Conservation (phyloP, 2,888 invertebrate species). For the Serripes groenlandicus region DNA sequence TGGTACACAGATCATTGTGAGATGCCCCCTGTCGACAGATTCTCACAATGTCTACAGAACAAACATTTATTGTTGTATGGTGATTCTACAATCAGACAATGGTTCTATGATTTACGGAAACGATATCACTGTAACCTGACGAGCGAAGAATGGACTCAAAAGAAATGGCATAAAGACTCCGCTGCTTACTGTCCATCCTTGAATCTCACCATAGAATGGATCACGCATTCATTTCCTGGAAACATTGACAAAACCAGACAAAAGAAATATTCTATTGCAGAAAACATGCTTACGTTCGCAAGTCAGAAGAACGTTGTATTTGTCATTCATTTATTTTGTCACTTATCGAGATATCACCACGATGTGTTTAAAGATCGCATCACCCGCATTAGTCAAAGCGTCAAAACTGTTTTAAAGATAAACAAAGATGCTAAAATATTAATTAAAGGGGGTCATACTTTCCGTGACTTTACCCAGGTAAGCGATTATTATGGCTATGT, state of each 20-base stretch:
- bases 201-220: not conserved
- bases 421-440: not conserved
- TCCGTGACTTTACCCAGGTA: not conserved
- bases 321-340: not conserved
- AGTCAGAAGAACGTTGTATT: not conserved
- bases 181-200: not conserved
- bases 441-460: conserved; percentile 20
- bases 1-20: not conserved
- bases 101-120: not conserved
- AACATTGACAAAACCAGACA: not conserved
- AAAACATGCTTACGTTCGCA: not conserved
- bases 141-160: not conserved
- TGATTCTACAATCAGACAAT: conserved; percentile 21
- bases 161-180: not conserved
- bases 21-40: not conserved
- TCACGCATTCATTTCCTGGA: not conserved
- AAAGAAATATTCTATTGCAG: not conserved
- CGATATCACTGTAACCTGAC: not conserved
- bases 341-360: not conserved
- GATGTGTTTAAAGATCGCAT: not conserved
- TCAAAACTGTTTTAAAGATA: not conserved
- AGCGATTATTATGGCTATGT: conserved; percentile 23
- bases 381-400: not conserved
- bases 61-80: conserved; percentile 1
- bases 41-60: not conserved